phyloP scores from a whole-genome alignment of 2,797 vertebrate species.

The Coregonus sp. region DNA sequence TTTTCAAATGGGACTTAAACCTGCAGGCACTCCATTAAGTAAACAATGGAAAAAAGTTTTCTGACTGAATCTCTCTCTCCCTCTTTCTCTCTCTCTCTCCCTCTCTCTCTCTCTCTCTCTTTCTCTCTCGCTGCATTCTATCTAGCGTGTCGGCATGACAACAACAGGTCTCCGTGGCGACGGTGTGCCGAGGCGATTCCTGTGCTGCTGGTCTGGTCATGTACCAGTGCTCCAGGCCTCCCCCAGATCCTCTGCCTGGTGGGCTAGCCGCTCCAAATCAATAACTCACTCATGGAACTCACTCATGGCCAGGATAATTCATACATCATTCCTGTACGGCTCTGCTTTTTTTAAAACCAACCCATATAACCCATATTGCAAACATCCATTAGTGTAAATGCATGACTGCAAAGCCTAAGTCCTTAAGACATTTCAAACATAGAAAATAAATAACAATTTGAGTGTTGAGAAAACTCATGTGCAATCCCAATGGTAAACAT shows the following conservation, averaged over 20 bases:
- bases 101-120: neutral
- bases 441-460: neutral
- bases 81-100: conserved; percentile 22
- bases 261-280: conserved; percentile 31
- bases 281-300: conserved; percentile 29
- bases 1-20: conserved; percentile 36
- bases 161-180: conserved; percentile 71
- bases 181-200: conserved; percentile 51
- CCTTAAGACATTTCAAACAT: neutral
- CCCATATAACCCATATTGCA: neutral
- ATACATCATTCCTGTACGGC: neutral
- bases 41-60: conserved; percentile 29
- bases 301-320: conserved; percentile 2
- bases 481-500: conserved; percentile 23
- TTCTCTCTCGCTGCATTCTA: conserved; percentile 16
- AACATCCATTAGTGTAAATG: neutral
- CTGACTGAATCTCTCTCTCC: conserved; percentile 33
- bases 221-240: conserved; percentile 35
- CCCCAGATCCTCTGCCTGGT: conserved; percentile 15
- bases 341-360: neutral
- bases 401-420: neutral
- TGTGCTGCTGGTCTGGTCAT: conserved; percentile 42
- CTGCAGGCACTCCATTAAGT: conserved; percentile 6
- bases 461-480: neutral
- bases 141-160: conserved; percentile 67